Evolutionary conservation across 2,113 vertebrate genomes (phyloP).

Genomic region (Otocyon megalotis): DNA sequence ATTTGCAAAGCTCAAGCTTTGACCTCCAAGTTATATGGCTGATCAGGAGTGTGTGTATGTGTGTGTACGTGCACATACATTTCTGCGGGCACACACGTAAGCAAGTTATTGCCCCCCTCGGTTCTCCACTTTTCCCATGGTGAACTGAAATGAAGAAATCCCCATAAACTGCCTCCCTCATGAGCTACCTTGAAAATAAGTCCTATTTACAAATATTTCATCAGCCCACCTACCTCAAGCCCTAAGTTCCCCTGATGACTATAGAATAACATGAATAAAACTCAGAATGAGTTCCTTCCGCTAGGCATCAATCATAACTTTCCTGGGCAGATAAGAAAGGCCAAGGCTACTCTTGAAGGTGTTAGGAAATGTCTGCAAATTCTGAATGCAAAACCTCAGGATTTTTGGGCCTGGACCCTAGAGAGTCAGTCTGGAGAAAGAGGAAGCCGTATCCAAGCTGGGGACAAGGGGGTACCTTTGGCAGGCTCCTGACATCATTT

Average conservation of each 20-base stretch:
- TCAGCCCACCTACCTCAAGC: constrained; percentile 49
- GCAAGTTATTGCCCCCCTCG: background rate
- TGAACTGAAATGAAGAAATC: constrained; percentile 59
- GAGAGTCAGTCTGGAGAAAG: background rate
- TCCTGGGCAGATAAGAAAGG: background rate
- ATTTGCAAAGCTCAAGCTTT: background rate
- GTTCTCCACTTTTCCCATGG: constrained; percentile 6
- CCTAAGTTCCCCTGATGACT: constrained; percentile 34
- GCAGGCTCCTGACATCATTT: background rate
- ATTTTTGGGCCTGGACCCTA: background rate
- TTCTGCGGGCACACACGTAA: background rate
- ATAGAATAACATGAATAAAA: constrained; percentile 61
- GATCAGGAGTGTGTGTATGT: background rate
- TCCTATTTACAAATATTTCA: constrained; percentile 72
- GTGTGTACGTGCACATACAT: background rate
- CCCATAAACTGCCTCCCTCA: constrained; percentile 47
- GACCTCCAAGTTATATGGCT: background rate
- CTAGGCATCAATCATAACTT: constrained; percentile 47
- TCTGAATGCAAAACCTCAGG: background rate
- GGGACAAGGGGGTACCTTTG: background rate
- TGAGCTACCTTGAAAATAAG: constrained; percentile 69
- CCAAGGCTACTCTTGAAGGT: background rate
- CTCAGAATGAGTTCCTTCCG: constrained; percentile 59
- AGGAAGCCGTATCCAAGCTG: background rate
- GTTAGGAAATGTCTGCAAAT: constrained; percentile 50